Evolutionary conservation across 2,888 invertebrate species (phyloP).

Genomic region (Caenorhabditis sp.): DNA sequence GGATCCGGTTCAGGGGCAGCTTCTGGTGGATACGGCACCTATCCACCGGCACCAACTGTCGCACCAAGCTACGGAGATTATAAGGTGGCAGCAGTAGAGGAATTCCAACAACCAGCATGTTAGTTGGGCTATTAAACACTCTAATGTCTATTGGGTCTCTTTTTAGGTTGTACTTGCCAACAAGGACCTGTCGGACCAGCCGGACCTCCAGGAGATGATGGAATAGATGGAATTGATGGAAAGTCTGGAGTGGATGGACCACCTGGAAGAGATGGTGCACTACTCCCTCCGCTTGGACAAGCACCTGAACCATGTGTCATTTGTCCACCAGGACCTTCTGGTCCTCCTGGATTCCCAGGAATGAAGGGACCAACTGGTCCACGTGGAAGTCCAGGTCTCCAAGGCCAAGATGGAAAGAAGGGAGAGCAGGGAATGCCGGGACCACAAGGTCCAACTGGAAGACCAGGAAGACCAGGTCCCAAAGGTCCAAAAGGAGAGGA

Average conservation of each 20-base stretch:
- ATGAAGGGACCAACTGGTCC: constrained; percentile 78
- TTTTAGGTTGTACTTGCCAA: constrained; percentile 69
- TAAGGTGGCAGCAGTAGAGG: constrained; percentile 64
- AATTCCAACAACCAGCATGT: constrained; percentile 61
- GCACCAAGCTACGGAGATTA: constrained; percentile 54
- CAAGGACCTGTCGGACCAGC: constrained; percentile 70
- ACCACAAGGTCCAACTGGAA: constrained; percentile 77
- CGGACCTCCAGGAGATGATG: constrained; percentile 72
- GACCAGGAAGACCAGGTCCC: constrained; percentile 71
- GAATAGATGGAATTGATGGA: constrained; percentile 71
- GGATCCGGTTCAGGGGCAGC: constrained; percentile 22
- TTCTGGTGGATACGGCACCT: constrained; percentile 56
- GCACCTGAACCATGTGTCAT: constrained; percentile 81
- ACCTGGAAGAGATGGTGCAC: constrained; percentile 65
- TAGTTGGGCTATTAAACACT: background rate
- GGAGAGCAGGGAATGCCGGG: constrained; percentile 80
- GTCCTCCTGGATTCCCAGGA: constrained; percentile 78
- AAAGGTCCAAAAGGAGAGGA: constrained; percentile 72
- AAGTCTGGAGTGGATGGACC: constrained; percentile 68
- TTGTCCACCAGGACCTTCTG: constrained; percentile 79
- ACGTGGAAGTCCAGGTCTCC: constrained; percentile 73
- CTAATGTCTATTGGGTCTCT: no score
- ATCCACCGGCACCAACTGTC: constrained; percentile 47
- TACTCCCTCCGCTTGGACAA: constrained; percentile 65
- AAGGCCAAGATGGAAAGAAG: constrained; percentile 78